A percentile compares a stretch with the other conserved stretches of the same genome.
Conservation (phyloP, 2,888 invertebrate species). For the Blera fallax region DNA sequence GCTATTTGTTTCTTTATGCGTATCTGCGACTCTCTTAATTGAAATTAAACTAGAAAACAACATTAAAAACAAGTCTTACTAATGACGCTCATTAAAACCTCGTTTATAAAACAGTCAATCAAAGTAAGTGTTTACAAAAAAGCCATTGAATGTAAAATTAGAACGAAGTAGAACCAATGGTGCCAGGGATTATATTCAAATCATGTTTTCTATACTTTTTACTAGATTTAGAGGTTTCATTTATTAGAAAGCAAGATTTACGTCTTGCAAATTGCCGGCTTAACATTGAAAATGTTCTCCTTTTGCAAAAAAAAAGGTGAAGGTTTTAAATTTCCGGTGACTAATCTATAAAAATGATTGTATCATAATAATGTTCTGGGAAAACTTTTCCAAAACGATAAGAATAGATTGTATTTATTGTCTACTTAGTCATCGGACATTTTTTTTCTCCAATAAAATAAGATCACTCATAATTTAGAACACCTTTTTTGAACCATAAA, state of each 20-base stretch:
- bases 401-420: neutral
- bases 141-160: neutral
- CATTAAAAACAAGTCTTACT: neutral
- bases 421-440: neutral
- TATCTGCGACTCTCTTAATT: neutral
- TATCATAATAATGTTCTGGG: neutral
- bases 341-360: neutral
- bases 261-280: too few species aligned
- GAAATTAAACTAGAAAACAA: neutral
- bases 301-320: neutral
- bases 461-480: neutral
- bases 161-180: neutral
- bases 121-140: neutral
- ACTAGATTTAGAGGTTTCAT: neutral
- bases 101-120: neutral
- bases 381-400: neutral
- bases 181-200: neutral
- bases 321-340: neutral
- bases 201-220: neutral
- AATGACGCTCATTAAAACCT: neutral
- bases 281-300: too few species aligned
- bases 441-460: neutral
- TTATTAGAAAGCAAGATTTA: neutral
- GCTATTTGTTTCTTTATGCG: neutral
- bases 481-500: neutral